Evolutionary conservation across 2,797 vertebrate genomes (phyloP), one percentile per base, ranked within the genome.

Genomic region (Hydrocynus forskahlii): DNA sequence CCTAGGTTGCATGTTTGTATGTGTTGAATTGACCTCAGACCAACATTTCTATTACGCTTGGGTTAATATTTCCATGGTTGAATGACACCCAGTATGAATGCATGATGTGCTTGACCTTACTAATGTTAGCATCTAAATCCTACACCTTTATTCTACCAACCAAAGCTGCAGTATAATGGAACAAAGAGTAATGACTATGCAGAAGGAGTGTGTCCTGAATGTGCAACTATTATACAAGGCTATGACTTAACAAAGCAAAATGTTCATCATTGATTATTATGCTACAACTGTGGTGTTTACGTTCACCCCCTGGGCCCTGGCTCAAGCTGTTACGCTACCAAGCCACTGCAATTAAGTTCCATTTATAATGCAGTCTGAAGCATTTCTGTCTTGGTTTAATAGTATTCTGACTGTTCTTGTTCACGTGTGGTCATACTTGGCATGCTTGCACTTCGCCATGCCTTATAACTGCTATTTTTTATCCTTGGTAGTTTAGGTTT

Each of bases 191-290:
- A 43, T 43, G 21, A 13, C 8, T 4, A 50, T 70, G 45, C 45
- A 48, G 40, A 38, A 8, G 40, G 4, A 69, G 12, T 23, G 21
- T 52, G 45, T 14, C 23, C 25, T 5, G 25, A 23, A 50, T 52
- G 5, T 45, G 9, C 10, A 66, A n/a, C 66, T 43, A 5, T 21
- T 40, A 8, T 10, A n/a, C 38, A 70, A 52, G 45, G 45, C n/a
- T 69, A 68, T 69, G 43, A 43, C 43, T 67, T 67, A 19, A 69
- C 21, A 70, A 70, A 52, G 14, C 10, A 21, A 52, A 70, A 70
- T 50, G 64, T 45, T 23, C 14, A 70, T 16, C 43, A 52, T 52
- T 52, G 68, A 70, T 70, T 29, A 50, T 52, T 70, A 50, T 25
- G 23, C 48, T 50, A 52, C 14, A 48, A 16, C 9, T 69, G 45